These are phyloP conservation scores for Platycheirus albimanus DNA, from an alignment of 2,888 invertebrate species.

Conservation along the genomic window DNA sequence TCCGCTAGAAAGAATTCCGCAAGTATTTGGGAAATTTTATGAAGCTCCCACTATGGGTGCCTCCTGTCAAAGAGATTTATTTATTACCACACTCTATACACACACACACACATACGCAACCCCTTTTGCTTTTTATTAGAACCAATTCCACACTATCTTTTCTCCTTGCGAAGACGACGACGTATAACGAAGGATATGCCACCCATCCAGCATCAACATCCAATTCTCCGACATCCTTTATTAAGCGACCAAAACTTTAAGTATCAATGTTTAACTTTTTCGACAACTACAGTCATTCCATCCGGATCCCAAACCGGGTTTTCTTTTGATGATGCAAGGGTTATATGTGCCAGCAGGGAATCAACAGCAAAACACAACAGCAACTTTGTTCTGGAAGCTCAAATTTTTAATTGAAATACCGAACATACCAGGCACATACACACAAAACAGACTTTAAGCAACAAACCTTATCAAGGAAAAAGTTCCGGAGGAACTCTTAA, in stretches of 20 bases:
- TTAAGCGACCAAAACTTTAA: constrained; percentile 71
- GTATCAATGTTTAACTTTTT: constrained; percentile 73
- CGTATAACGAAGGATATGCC: neutral
- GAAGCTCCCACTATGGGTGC: constrained; percentile 57
- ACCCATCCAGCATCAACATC: constrained; percentile 5
- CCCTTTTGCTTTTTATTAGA: constrained; percentile 21
- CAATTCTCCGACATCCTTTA: constrained; percentile 59
- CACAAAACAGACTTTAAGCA: neutral
- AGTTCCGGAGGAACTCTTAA: constrained; percentile 2
- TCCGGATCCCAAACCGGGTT: constrained; percentile 55
- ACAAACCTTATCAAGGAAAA: constrained; percentile 12
- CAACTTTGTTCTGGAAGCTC: constrained; percentile 60
- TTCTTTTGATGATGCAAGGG: constrained; percentile 66
- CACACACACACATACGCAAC: constrained; percentile 9
- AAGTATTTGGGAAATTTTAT: constrained; percentile 69
- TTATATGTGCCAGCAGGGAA: constrained; percentile 46
- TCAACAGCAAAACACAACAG: constrained; percentile 46
- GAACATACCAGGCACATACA: constrained; percentile 41
- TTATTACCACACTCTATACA: constrained; percentile 67
- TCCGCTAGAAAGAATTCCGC: constrained; percentile 41
- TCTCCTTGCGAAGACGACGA: neutral
- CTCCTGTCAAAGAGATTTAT: constrained; percentile 73
- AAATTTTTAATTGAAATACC: constrained; percentile 74
- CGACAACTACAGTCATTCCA: constrained; percentile 60
- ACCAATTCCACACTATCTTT: constrained; percentile 9